A percentile compares a stretch with the other conserved stretches of the same genome.
Conservation (phyloP, 2,888 invertebrate species). For the Elysia crispata region DNA sequence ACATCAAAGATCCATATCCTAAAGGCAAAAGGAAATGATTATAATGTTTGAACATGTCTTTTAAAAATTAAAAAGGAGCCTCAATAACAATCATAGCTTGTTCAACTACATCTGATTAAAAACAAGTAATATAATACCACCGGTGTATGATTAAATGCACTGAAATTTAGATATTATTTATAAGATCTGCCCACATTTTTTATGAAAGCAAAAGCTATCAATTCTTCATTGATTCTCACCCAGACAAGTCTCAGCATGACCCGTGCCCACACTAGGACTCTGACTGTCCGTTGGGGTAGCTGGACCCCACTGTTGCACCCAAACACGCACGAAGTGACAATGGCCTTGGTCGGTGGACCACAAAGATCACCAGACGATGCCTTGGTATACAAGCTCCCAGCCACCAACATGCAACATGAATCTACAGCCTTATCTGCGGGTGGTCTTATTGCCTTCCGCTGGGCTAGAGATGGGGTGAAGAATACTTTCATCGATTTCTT, state of each 20-base stretch:
- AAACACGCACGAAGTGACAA: constrained; percentile 59
- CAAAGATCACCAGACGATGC: constrained; percentile 76
- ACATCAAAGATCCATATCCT: too few relatives aligned
- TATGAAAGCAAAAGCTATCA: too few relatives aligned
- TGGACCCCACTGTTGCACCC: constrained; percentile 77
- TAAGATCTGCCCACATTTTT: too few relatives aligned
- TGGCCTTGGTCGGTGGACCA: constrained; percentile 76
- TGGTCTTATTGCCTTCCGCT: constrained; percentile 65
- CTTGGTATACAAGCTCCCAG: constrained; percentile 76
- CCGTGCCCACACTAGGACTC: constrained; percentile 65
- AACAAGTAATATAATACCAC: too few relatives aligned
- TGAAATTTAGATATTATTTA: too few relatives aligned
- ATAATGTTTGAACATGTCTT: too few relatives aligned
- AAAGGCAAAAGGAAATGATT: too few relatives aligned
- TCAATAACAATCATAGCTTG: too few relatives aligned
- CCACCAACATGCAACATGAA: constrained; percentile 53
- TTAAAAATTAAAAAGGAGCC: too few relatives aligned
- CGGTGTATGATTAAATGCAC: too few relatives aligned
- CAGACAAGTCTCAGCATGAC: constrained; percentile 41
- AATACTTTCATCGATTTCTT: background rate
- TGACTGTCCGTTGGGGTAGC: constrained; percentile 77
- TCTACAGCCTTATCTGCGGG: constrained; percentile 61
- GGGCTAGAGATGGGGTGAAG: constrained; percentile 55
- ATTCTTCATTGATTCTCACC: too few relatives aligned
- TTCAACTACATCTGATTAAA: too few relatives aligned